Conservation (phyloP, 1,140 invertebrate species). For the Aphelinus atriplicis region DNA sequence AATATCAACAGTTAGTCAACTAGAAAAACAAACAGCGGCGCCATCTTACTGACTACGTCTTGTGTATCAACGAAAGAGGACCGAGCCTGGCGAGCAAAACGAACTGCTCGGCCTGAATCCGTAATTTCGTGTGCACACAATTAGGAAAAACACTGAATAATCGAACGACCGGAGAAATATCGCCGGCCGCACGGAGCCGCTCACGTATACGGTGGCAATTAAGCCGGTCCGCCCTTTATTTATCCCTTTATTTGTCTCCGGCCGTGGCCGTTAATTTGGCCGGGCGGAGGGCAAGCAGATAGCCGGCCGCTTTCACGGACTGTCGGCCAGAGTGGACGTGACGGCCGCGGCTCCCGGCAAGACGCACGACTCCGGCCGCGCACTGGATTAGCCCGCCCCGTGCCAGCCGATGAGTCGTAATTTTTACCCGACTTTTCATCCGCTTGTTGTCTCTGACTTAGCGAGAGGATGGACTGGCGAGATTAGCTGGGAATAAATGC, state of each 20-base stretch:
- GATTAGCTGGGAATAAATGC: too few relatives aligned
- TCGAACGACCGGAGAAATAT: too few relatives aligned
- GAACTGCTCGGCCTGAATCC: too few relatives aligned
- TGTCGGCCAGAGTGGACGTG: slow-evolving; percentile 30
- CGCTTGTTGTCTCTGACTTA: too few relatives aligned
- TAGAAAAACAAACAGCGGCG: too few relatives aligned
- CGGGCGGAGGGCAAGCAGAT: slow-evolving; percentile 28
- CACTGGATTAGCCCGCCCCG: slow-evolving; percentile 24
- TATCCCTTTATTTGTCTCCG: slow-evolving; percentile 25
- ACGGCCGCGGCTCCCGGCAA: background rate
- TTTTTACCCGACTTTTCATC: slow-evolving; percentile 19
- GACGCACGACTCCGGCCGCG: background rate
- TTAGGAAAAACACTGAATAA: too few relatives aligned
- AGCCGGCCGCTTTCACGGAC: slow-evolving; percentile 30
- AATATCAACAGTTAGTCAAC: too few relatives aligned
- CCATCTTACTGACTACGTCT: too few relatives aligned
- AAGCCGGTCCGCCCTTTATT: slow-evolving; percentile 20
- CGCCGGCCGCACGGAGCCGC: background rate
- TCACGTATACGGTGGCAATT: slow-evolving; percentile 33
- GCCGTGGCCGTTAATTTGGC: slow-evolving; percentile 22
- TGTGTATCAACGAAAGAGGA: too few relatives aligned
- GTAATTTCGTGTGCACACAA: too few relatives aligned
- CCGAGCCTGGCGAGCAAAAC: too few relatives aligned
- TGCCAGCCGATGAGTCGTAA: slow-evolving; percentile 33
- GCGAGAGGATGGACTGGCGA: too few relatives aligned